These are phyloP conservation scores for Sylvilagus floridanus DNA, from an alignment of 2,797 vertebrate species.

Conservation along the genomic window DNA sequence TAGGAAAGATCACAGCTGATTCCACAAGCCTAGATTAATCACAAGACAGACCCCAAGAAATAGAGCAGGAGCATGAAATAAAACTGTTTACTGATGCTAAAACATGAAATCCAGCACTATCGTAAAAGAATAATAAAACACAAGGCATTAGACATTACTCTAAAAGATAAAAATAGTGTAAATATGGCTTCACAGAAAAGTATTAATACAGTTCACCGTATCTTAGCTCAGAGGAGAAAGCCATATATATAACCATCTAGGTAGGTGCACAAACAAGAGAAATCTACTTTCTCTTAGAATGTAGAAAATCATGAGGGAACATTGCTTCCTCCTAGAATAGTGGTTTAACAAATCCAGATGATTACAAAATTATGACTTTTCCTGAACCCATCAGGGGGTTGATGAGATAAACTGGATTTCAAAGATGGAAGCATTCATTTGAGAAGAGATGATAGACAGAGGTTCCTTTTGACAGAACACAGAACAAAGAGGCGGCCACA, in stretches of 20 bases:
- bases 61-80: background rate
- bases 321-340: background rate
- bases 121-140: background rate
- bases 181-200: constrained; percentile 26
- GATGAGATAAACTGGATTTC: background rate
- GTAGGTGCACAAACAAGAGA: background rate
- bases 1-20: background rate
- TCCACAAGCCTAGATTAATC: background rate
- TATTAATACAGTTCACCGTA: constrained; percentile 32
- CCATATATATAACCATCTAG: background rate
- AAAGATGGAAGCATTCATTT: background rate
- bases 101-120: constrained; percentile 19
- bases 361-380: background rate
- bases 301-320: background rate
- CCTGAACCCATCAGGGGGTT: background rate
- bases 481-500: background rate
- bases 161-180: constrained; percentile 2
- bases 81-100: background rate
- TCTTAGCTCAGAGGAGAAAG: constrained; percentile 17
- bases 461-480: background rate
- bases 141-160: background rate
- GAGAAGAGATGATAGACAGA: background rate
- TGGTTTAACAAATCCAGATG: background rate
- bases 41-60: background rate
- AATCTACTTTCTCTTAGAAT: background rate